Percentiles rank a stretch among this genome's conserved stretches.
phyloP scores from a whole-genome alignment of 2,888 invertebrate genomes.

The Melanostoma scalare region DNA sequence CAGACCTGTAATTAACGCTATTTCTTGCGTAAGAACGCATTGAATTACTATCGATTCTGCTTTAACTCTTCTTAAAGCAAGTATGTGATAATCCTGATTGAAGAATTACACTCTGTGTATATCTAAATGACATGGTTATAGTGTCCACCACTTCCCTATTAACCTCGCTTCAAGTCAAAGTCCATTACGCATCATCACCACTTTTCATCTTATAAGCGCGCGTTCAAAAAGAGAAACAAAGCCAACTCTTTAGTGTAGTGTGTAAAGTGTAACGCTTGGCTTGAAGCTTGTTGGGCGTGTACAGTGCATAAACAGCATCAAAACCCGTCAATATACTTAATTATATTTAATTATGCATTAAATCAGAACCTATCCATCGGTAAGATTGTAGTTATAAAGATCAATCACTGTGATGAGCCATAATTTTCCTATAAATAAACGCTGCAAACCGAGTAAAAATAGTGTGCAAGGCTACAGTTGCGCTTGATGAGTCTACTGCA shows the following conservation, averaged over 20 bases:
- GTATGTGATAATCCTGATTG: no score
- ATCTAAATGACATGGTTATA: no score
- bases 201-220: constrained; percentile 8
- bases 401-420: constrained; percentile 70
- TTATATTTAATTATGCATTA: constrained; percentile 72
- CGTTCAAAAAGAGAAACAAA: background rate
- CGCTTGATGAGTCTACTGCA: background rate
- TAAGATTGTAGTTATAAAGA: constrained; percentile 69
- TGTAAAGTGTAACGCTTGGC: background rate
- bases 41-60: no score
- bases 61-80: no score
- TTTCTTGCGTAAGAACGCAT: no score
- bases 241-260: background rate
- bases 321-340: constrained; percentile 58
- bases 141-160: constrained; percentile 14
- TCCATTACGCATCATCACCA: constrained; percentile 29
- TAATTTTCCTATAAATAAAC: constrained; percentile 72
- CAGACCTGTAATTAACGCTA: no score
- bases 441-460: constrained; percentile 49
- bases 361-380: constrained; percentile 66
- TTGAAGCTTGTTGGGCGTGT: constrained; percentile 33
- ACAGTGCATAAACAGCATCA: constrained; percentile 45
- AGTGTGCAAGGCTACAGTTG: constrained; percentile 15
- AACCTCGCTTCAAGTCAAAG: constrained; percentile 23
- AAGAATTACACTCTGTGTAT: no score